Base-by-base conservation (phyloP, 2,113 vertebrate species). In the Alces alces region DNA sequence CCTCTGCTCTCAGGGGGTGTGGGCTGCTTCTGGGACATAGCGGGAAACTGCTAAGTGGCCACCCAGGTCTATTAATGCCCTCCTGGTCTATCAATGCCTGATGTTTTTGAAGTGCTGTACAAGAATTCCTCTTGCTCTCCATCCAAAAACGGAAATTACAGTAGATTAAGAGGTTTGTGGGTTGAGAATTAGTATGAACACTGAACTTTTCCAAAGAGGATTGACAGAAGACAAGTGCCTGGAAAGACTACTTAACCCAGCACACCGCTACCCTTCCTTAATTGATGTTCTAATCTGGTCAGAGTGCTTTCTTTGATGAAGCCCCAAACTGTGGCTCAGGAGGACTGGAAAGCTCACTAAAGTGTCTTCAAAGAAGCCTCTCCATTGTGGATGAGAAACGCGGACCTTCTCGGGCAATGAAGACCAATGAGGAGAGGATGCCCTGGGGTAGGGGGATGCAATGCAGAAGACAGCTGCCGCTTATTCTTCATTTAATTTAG, bases 101-200 rank as follows among this genome's bases (percentile, higher is more conserved):
- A 11, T 58, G n/a, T 39, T 52, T 54, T 84, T 70, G 4, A 89
- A 33, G 52, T 58, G n/a, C 73, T 52, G 4, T 47, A 10, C 43
- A 27, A 61, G 73, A 93, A n/a, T 33, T 66, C 86, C 91, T 92
- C n/a, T 47, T 28, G 23, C 50, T 23, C 3, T 87, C 79, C 23
- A 60, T 85, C 52, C 64, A 27, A 61, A 73, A 94, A 43, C 36
- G 61, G 50, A 92, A 87, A 91, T 87, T 57, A 84, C 66, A 86
- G 61, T 76, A 85, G 16, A 50, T 82, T 36, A 76, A 87, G 80
- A 92, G 52, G 61, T 47, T 25, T 80, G 73, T 50, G 54, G 88
- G 52, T 36, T 82, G 54, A 66, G 30, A 73, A 84, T 60, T 25
- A 47, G 70, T 73, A 55, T 3, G 25, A 89, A 45, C 21, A 43